These are phyloP conservation scores for Asarcornis scutulata DNA, from an alignment of 2,113 vertebrate genomes.

Conservation along the genomic window DNA sequence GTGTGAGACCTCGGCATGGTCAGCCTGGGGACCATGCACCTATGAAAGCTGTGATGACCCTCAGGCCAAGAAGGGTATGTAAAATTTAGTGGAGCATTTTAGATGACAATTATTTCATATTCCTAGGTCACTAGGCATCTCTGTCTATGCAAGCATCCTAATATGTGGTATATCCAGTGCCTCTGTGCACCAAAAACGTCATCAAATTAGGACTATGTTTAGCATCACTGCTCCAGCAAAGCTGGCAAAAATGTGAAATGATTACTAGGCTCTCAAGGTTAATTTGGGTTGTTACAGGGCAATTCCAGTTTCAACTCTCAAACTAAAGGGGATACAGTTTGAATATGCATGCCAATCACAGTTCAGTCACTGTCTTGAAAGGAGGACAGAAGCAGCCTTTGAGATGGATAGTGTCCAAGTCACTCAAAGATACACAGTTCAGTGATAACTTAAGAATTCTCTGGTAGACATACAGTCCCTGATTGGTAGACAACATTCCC, in stretches of 20 bases:
- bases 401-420: neutral
- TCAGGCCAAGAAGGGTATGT: constrained; percentile 91
- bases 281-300: neutral
- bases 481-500: neutral
- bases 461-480: neutral
- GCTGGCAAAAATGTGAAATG: neutral
- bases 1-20: constrained; percentile 92
- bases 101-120: neutral
- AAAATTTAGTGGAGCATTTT: neutral
- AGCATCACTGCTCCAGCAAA: neutral
- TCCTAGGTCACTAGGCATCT: neutral
- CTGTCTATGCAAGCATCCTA: neutral
- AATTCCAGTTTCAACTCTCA: neutral
- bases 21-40: constrained; percentile 95
- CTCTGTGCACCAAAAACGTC: neutral
- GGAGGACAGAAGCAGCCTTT: neutral
- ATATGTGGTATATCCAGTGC: neutral
- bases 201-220: neutral
- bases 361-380: neutral
- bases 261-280: neutral
- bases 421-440: neutral
- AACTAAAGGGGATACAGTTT: neutral
- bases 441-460: neutral
- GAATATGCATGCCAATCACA: neutral
- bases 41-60: constrained; percentile 94